These are phyloP conservation scores for Digitonthophagus gazella DNA, from an alignment of 2,888 invertebrate species.

Conservation along the genomic window DNA sequence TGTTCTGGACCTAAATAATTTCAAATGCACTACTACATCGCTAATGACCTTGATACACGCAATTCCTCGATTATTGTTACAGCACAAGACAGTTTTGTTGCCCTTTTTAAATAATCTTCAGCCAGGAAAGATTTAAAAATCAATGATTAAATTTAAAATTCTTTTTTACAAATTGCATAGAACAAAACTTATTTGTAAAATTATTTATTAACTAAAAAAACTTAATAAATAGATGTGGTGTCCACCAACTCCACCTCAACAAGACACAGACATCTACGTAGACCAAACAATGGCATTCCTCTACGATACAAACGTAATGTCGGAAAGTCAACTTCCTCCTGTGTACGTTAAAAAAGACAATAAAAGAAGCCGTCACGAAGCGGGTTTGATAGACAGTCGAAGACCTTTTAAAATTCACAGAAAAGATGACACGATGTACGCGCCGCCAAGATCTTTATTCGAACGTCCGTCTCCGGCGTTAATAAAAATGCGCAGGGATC, in stretches of 20 bases:
- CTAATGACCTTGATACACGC: too few species aligned
- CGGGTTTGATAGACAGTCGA: constrained; percentile 56
- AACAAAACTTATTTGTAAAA: too few species aligned
- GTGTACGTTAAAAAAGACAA: constrained; percentile 76
- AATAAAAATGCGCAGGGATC: constrained; percentile 73
- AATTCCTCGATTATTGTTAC: too few species aligned
- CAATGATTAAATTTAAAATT: too few species aligned
- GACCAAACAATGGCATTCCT: constrained; percentile 82
- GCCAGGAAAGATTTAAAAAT: too few species aligned
- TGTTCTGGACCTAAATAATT: too few species aligned
- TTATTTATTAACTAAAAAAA: constrained; percentile 1
- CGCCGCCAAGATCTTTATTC: constrained; percentile 73
- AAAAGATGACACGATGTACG: constrained; percentile 72
- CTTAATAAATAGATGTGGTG: constrained; percentile 79
- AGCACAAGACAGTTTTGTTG: too few species aligned
- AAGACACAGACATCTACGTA: constrained; percentile 88
- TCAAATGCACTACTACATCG: too few species aligned
- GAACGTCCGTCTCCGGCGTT: constrained; percentile 74
- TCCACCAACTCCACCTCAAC: constrained; percentile 94
- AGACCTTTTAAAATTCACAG: constrained; percentile 59
- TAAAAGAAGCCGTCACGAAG: constrained; percentile 69
- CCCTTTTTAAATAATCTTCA: too few species aligned
- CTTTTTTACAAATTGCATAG: too few species aligned
- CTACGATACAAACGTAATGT: constrained; percentile 74
- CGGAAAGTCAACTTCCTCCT: constrained; percentile 77